These are phyloP conservation scores for Synergus umbraculus DNA, from an alignment of 2,888 invertebrate genomes.

Conservation along the genomic window DNA sequence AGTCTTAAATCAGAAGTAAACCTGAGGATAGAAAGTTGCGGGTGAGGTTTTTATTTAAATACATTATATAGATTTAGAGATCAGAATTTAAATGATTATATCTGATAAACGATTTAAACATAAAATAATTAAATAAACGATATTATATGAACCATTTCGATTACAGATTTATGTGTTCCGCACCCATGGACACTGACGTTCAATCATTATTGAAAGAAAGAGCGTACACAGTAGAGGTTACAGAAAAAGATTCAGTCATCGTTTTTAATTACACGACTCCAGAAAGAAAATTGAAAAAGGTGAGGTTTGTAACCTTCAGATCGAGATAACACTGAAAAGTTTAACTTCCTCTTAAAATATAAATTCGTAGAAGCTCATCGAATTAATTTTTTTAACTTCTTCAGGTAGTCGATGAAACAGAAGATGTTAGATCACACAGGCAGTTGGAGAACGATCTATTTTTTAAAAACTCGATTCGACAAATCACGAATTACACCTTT, in stretches of 20 bases:
- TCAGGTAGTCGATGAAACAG: conserved; percentile 35
- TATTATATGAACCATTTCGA: neutral
- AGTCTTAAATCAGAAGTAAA: conserved; percentile 60
- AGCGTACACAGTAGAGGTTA: neutral
- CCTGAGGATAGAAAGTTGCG: conserved; percentile 70
- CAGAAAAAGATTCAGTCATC: conserved; percentile 9
- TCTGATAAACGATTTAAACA: neutral
- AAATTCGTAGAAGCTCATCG: neutral
- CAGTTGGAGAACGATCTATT: conserved; percentile 80
- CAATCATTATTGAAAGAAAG: conserved; percentile 24
- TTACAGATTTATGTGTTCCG: conserved; percentile 12
- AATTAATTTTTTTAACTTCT: neutral
- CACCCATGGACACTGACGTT: neutral
- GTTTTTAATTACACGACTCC: conserved; percentile 12
- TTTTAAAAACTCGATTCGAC: conserved; percentile 80
- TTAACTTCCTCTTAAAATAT: too few species aligned
- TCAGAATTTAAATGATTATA: neutral
- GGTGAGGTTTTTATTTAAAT: conserved; percentile 59
- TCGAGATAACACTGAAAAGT: too few species aligned
- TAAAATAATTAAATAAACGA: neutral
- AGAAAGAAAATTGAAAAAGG: conserved; percentile 2
- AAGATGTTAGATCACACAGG: conserved; percentile 79
- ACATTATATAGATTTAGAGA: neutral
- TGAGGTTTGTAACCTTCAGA: conserved; percentile 6
- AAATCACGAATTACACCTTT: conserved; percentile 79